phyloP scores from a whole-genome alignment of 2,888 invertebrate genomes.

The Listrodromus nycthemerus region DNA sequence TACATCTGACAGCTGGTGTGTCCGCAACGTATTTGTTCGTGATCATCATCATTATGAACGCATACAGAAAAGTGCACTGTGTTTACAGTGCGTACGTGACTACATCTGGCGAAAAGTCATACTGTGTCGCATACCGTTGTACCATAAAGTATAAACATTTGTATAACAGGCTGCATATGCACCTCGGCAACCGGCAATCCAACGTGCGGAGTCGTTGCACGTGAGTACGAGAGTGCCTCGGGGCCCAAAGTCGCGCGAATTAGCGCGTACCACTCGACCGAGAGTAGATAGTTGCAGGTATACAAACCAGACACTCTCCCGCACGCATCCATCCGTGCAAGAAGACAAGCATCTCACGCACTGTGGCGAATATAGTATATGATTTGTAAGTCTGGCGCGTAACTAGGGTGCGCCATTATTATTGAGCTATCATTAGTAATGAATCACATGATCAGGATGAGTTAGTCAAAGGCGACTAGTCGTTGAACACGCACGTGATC shows the following conservation, averaged over 20 bases:
- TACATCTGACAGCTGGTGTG: constrained; percentile 44
- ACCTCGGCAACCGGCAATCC: constrained; percentile 32
- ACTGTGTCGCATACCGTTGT: constrained; percentile 22
- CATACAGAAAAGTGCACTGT: constrained; percentile 24
- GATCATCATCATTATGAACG: constrained; percentile 41
- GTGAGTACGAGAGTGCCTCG: constrained; percentile 43
- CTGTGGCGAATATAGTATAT: constrained; percentile 71
- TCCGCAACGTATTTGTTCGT: constrained; percentile 44
- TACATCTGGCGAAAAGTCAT: neutral
- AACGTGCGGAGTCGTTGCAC: constrained; percentile 37
- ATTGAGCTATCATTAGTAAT: constrained; percentile 80
- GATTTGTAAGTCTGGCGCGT: constrained; percentile 77
- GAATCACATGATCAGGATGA: constrained; percentile 76
- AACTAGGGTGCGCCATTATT: constrained; percentile 75
- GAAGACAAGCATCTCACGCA: constrained; percentile 53
- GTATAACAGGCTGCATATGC: constrained; percentile 48
- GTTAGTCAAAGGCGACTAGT: constrained; percentile 64
- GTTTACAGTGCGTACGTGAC: constrained; percentile 15
- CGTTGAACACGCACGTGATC: constrained; percentile 51
- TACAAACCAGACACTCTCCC: constrained; percentile 60
- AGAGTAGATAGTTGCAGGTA: constrained; percentile 54
- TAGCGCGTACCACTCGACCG: constrained; percentile 72
- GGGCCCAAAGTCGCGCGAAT: constrained; percentile 72
- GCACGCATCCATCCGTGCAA: constrained; percentile 54
- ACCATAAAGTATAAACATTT: constrained; percentile 44